These are phyloP conservation scores for Solenopsis fugax DNA, from an alignment of 1,140 invertebrate genomes.

Conservation along the genomic window DNA sequence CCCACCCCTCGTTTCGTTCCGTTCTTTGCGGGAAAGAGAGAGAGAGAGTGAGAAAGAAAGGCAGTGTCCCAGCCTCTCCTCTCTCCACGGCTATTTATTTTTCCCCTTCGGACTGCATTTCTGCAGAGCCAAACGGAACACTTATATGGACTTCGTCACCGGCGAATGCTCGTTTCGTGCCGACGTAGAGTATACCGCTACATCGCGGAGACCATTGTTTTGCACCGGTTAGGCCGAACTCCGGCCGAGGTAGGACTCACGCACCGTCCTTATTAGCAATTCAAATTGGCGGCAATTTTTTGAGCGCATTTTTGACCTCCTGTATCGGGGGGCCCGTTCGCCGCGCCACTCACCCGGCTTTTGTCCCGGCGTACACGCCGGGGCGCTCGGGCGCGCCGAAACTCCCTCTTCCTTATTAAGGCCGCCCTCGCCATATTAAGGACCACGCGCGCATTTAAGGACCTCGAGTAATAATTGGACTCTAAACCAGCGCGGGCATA, in stretches of 20 bases:
- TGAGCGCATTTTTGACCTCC: constrained; percentile 87
- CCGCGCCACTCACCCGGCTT: constrained; percentile 72
- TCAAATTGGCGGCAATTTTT: constrained; percentile 88
- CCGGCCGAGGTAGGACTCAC: constrained; percentile 72
- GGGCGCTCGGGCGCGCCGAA: constrained; percentile 76
- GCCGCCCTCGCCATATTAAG: constrained; percentile 86
- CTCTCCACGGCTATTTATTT: constrained; percentile 82
- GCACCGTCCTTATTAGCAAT: constrained; percentile 85
- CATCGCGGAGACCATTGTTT: constrained; percentile 84
- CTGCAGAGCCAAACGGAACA: constrained; percentile 84
- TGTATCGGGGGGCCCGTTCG: constrained; percentile 83
- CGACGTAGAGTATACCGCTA: constrained; percentile 84
- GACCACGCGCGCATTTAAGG: constrained; percentile 71
- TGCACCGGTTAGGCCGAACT: constrained; percentile 81
- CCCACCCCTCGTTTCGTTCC: constrained; percentile 31
- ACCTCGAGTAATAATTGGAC: constrained; percentile 78
- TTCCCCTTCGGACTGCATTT: constrained; percentile 83
- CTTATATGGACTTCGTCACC: constrained; percentile 86
- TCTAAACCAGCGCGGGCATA: constrained; percentile 2
- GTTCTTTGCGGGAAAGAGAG: constrained; percentile 49
- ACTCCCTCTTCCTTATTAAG: constrained; percentile 86
- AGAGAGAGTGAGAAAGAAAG: neutral
- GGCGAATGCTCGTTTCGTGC: constrained; percentile 78
- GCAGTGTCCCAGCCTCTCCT: constrained; percentile 62
- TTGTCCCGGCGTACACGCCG: constrained; percentile 76